Conservation (phyloP, 1,140 invertebrate species). For the Charaxes varanes region DNA sequence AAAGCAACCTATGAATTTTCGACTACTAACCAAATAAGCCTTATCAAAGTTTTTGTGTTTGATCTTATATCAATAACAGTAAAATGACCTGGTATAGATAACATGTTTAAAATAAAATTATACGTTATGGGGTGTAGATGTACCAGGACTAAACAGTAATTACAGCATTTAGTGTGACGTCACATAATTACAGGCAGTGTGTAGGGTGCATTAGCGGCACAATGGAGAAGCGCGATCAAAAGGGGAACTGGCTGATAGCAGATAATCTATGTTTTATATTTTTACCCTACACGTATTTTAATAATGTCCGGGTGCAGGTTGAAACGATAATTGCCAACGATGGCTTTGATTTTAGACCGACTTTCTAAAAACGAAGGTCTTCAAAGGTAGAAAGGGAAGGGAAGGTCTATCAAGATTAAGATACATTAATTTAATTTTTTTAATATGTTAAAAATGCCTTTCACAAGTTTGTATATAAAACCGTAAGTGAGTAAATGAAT, state of each 20-base stretch:
- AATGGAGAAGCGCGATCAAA: conserved; percentile 30
- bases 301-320: too few species aligned
- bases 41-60: too few species aligned
- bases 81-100: not conserved
- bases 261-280: conserved; percentile 36
- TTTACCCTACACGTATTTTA: conserved; percentile 19
- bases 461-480: not conserved
- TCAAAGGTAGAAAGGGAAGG: too few species aligned
- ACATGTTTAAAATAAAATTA: conserved; percentile 6
- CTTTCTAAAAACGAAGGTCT: too few species aligned
- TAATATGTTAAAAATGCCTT: too few species aligned
- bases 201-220: conserved; percentile 52
- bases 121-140: conserved; percentile 3
- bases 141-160: conserved; percentile 48
- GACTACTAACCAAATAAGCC: too few species aligned
- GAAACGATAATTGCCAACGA: too few species aligned
- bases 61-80: not conserved
- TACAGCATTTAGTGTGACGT: conserved; percentile 54
- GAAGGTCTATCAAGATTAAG: too few species aligned
- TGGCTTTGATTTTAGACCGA: too few species aligned
- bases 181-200: conserved; percentile 49
- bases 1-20: too few species aligned
- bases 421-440: too few species aligned
- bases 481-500: too few species aligned
- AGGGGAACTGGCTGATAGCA: conserved; percentile 29